phyloP scores from a whole-genome alignment of 2,113 vertebrate species.

The Labeo rohita region DNA sequence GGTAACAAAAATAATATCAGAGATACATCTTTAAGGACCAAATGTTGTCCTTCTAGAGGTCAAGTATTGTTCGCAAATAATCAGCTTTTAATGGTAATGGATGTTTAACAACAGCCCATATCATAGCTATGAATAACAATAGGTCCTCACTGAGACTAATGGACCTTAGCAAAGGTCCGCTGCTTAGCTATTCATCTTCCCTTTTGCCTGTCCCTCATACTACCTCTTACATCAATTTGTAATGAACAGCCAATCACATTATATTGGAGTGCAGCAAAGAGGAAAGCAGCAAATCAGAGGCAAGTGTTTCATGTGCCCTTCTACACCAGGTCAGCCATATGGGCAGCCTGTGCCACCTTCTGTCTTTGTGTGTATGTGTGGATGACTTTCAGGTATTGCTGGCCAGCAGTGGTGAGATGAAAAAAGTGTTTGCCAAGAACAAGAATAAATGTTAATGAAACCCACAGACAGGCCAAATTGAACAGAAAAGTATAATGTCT shows the following conservation, averaged over 20 bases:
- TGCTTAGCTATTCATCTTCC: conserved; percentile 42
- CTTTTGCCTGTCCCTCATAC: background rate
- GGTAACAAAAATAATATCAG: conserved; percentile 9
- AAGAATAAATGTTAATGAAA: conserved; percentile 27
- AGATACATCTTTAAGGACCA: background rate
- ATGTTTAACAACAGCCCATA: conserved; percentile 25
- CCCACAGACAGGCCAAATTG: background rate
- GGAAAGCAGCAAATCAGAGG: conserved; percentile 51
- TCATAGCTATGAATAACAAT: conserved; percentile 36
- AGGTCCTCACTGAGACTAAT: conserved; percentile 27
- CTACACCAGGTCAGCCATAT: conserved; percentile 56
- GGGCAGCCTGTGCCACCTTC: conserved; percentile 58
- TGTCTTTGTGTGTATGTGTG: conserved; percentile 46
- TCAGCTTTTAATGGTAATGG: conserved; percentile 31
- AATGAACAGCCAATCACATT: conserved; percentile 51
- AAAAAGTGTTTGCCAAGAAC: conserved; percentile 22
- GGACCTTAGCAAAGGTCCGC: conserved; percentile 39
- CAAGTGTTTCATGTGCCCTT: conserved; percentile 54
- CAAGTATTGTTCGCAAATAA: conserved; percentile 41
- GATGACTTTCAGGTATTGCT: conserved; percentile 16
- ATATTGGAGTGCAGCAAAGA: conserved; percentile 42
- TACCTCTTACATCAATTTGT: conserved; percentile 39
- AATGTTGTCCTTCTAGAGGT: conserved; percentile 42
- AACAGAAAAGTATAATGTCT: background rate
- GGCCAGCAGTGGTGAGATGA: conserved; percentile 54